Base-by-base conservation (phyloP, 2,888 invertebrate species). In the Nomada fucata region DNA sequence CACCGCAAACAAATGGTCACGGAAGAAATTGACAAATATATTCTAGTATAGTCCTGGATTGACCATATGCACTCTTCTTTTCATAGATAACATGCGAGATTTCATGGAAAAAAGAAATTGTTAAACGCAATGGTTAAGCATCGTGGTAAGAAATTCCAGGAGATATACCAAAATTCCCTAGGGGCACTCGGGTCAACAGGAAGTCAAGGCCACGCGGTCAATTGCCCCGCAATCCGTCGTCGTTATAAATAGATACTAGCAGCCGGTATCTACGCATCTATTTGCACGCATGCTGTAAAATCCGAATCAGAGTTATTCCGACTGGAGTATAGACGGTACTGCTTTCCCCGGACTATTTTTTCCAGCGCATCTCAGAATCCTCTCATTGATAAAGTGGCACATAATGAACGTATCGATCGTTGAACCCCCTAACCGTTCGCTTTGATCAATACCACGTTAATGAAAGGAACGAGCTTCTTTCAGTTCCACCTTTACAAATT, bases 181-280 rank as follows among this genome's bases (percentile, higher is more conserved):
- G 82, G 79, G 81, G 78, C 80, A 73, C 71, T 70, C 79, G 83
- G 88, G 88, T 88, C 90, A 91, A 89, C 90, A 88, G 90, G 89
- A 92, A 92, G 92, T 93, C 92, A 93, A 93, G 93, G 92, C 91
- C 92, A 92, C 89, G 88, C 91, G 93, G 93, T 92, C 93, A 92
- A 91, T 92, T 91, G 91, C 92, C 90, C 84, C 87, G 87, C 90
- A 85, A 91, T 90, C 85, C 89, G 89, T 87, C 88, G 80, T 71
- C 88, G 89, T 89, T 92, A 92, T 92, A 92, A 92, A 92, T 92
- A 92, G 92, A 90, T 88, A 82, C 90, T 78, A 83, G 83, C 83
- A 83, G 71, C 82, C 83, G 79, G 84, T 88, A 87, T 86, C 88
- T 84, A 85, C 86, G 73, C 86, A 80, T 89, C 87, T 87, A 88